Percentiles rank a stretch among this genome's conserved stretches.
phyloP scores from a whole-genome alignment of 2,797 vertebrate genomes.

The Artibeus lituratus region DNA sequence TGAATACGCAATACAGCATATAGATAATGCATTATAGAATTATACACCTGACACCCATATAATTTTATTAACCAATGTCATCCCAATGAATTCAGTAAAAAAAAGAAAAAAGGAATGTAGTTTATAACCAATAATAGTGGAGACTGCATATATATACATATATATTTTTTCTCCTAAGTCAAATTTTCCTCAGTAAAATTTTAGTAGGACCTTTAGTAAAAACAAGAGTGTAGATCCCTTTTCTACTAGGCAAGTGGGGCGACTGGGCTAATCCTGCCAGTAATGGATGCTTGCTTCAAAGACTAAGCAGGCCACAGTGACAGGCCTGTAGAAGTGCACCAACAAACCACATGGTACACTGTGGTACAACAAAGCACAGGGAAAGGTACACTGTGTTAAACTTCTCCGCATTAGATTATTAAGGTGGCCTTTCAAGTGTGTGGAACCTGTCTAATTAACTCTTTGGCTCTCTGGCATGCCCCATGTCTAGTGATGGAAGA shows the following conservation, averaged over 20 bases:
- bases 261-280: background rate
- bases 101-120: background rate
- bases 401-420: background rate
- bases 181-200: background rate
- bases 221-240: background rate
- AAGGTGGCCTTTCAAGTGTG: background rate
- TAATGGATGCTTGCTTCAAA: background rate
- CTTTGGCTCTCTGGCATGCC: background rate
- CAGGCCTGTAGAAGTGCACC: background rate
- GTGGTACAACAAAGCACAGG: too few species aligned
- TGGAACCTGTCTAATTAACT: background rate
- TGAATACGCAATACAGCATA: background rate
- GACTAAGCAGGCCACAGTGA: background rate
- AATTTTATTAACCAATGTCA: background rate
- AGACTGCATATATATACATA: background rate
- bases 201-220: background rate
- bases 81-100: background rate
- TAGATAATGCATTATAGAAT: background rate
- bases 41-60: background rate
- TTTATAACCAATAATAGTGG: background rate
- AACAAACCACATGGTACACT: background rate
- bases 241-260: background rate
- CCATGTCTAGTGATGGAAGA: background rate
- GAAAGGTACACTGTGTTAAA: background rate
- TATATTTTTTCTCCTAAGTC: background rate